These are phyloP conservation scores for Acrocephalus kingi DNA, from an alignment of 2,113 vertebrate species.

Conservation along the genomic window DNA sequence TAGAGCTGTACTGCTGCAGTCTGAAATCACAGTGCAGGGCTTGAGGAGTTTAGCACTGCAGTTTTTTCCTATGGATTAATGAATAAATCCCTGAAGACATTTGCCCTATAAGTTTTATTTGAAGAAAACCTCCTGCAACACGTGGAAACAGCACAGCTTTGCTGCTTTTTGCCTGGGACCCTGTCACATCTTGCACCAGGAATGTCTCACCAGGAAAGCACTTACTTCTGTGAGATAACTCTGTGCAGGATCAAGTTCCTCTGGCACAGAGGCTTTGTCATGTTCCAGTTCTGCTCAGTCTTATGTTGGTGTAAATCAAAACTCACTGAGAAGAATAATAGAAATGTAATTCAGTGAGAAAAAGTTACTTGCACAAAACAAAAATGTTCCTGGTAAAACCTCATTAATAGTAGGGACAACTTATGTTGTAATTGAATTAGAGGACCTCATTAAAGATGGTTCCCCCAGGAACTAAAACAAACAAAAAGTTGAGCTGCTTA, in stretches of 20 bases:
- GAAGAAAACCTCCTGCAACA: not conserved
- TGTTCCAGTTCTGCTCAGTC: not conserved
- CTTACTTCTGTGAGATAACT: not conserved
- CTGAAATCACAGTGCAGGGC: not conserved
- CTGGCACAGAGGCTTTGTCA: not conserved
- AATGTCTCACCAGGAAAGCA: not conserved
- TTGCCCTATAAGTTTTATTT: not conserved
- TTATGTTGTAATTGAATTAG: conserved; percentile 48
- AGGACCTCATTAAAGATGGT: not conserved
- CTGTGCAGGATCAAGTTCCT: not conserved
- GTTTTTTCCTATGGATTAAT: not conserved
- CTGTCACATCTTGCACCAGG: not conserved
- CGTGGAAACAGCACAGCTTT: not conserved
- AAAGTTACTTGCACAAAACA: conserved; percentile 20
- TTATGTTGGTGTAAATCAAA: not conserved
- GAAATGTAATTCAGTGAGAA: not conserved
- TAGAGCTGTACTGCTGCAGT: not conserved
- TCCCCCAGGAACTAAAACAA: not conserved
- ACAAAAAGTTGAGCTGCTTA: not conserved
- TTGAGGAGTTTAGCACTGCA: not conserved
- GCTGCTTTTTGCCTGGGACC: not conserved
- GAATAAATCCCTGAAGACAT: not conserved
- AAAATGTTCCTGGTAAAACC: conserved; percentile 17
- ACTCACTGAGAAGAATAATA: not conserved
- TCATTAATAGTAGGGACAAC: conserved; percentile 10